Evolutionary conservation across 1,140 invertebrate genomes (phyloP), one percentile per base, ranked within the genome.

Genomic region (Leptinotarsa lineolata): DNA sequence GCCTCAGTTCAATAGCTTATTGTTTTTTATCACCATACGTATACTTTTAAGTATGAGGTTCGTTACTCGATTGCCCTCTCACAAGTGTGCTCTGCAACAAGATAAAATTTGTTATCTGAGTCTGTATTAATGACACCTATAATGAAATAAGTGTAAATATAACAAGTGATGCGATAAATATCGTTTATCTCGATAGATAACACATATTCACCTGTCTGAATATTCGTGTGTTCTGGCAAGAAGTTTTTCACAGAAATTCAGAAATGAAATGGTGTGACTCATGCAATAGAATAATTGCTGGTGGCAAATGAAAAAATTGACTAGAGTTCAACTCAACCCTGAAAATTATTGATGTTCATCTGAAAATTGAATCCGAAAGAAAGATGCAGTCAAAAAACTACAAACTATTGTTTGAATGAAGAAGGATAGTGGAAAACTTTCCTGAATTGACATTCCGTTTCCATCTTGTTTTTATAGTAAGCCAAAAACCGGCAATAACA

Each of bases 111-210:
- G 15, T 68, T 68, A 68, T 68, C 67, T 68, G 61, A 21, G 61
- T 30, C 24, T 30, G 61, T 30, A 18, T 66, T 68, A 58, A 68
- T 54, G 67, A 68, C 67, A 68, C 67, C 46, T 68, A 48, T 68
- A 68, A 68, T 68, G 46, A 68, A 68, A 68, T 68, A 68, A 68
- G 48, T 30, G 44, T 68, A 68, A 68, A 68, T 68, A 68, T 22
- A 24, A n/a, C 16, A 16, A 39, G 65, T 67, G 13, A 67, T 30
- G 18, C 39, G 44, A 67, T 67, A 67, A 20, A 67, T 21, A 68
- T 68, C n/a, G 4, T 68, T 68, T 68, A 68, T 68, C 67, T 68
- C n/a, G 48, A 68, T 68, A 68, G 48, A 54, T 54, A 54, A 54
- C 4, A 15, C 48, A 8, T 39, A 54, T 54, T 54, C 48, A 54